Conservation (phyloP, 2,113 vertebrate species). For the Nannospalax galili region DNA sequence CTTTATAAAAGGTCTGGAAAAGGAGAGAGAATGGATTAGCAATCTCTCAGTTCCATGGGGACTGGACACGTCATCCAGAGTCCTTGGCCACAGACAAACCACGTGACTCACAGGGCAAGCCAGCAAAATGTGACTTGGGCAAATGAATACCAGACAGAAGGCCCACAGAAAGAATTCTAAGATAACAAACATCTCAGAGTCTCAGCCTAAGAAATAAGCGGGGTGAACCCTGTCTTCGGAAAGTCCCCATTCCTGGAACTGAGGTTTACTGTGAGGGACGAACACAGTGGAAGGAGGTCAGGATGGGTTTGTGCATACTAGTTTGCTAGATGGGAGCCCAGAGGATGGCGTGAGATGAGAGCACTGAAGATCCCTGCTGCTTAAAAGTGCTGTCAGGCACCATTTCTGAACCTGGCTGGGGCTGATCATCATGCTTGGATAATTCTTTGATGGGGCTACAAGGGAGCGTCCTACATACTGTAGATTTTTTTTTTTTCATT, state of each 20-base stretch:
- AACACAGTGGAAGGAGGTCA: neutral
- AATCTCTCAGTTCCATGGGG: neutral
- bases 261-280: neutral
- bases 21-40: conserved; percentile 63
- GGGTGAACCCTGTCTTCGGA: neutral
- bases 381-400: neutral
- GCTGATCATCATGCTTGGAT: neutral
- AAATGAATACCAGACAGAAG: neutral
- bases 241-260: neutral
- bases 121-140: neutral
- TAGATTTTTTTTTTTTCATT: no score
- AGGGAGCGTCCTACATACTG: neutral
- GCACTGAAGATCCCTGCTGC: neutral
- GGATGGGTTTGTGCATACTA: neutral
- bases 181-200: neutral
- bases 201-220: neutral
- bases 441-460: neutral
- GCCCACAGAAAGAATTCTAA: neutral
- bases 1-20: conserved; percentile 95
- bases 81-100: neutral
- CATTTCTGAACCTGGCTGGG: neutral
- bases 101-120: neutral
- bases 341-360: rapidly evolving
- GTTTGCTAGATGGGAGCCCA: neutral
- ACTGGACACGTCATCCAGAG: neutral